Percentiles rank a stretch among this genome's conserved stretches.
These are phyloP conservation scores for Cyprichromis sp. DNA, from an alignment of 2,113 vertebrate genomes.

Conservation along the genomic window DNA sequence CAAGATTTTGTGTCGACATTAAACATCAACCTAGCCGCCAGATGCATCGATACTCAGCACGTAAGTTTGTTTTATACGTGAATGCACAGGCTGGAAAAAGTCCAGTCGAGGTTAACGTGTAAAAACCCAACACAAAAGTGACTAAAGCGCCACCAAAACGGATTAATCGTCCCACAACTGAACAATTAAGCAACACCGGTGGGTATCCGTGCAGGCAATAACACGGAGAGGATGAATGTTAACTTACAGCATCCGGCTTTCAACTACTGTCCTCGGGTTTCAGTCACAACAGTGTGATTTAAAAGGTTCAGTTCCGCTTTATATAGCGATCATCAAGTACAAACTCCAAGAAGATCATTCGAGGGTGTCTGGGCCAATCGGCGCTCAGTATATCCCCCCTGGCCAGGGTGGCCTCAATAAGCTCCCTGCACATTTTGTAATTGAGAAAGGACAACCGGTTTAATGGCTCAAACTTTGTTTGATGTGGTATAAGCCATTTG, in stretches of 20 bases:
- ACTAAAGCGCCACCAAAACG: neutral
- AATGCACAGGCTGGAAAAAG: neutral
- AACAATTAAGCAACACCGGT: neutral
- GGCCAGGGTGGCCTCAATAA: constrained; percentile 7
- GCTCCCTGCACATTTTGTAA: neutral
- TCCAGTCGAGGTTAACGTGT: neutral
- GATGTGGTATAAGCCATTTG: neutral
- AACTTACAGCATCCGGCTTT: constrained; percentile 32
- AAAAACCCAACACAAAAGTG: neutral
- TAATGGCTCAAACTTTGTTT: neutral
- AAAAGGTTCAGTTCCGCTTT: neutral
- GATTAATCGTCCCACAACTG: neutral
- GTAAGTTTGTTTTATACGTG: neutral
- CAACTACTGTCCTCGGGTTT: neutral
- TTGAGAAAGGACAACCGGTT: neutral
- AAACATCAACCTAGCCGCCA: neutral
- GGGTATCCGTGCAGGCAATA: neutral
- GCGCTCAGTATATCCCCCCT: neutral
- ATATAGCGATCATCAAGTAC: neutral
- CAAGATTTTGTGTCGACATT: neutral
- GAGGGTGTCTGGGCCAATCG: constrained; percentile 52
- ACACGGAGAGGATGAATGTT: neutral
- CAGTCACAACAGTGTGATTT: neutral
- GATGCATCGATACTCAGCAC: neutral
- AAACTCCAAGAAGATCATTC: constrained; percentile 66